Conservation (phyloP, 2,797 vertebrate genomes). For the Prunella strophiata region DNA sequence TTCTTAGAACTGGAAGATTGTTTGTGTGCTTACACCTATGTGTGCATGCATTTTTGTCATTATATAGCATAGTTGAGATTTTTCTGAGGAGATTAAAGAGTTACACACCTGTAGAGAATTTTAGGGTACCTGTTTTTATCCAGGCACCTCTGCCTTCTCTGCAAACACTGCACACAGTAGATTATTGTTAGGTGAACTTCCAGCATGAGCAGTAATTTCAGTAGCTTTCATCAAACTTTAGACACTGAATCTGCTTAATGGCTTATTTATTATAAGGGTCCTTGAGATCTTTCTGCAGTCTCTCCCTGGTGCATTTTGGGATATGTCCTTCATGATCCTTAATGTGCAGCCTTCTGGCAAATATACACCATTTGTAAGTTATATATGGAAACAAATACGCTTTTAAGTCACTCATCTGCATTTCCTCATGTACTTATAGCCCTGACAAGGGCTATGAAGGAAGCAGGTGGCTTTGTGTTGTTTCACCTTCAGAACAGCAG, state of each 20-base stretch:
- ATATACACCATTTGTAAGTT: neutral
- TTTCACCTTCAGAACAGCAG: neutral
- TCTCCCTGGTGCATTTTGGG: neutral
- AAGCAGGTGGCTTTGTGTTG: neutral
- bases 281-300: neutral
- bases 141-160: neutral
- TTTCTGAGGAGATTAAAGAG: slow-evolving; percentile 28
- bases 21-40: neutral
- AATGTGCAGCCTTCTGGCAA: neutral
- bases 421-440: neutral
- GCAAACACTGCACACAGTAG: neutral
- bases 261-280: neutral
- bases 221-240: neutral
- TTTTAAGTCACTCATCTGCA: neutral
- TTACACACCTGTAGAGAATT: slow-evolving; percentile 47
- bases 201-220: neutral
- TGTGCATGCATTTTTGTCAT: neutral
- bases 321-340: neutral
- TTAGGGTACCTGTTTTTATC: slow-evolving; percentile 57
- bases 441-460: neutral
- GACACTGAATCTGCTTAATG: neutral
- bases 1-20: neutral
- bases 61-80: neutral
- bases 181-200: neutral
- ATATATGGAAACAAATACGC: neutral